These are phyloP conservation scores for Montipora cactus DNA, from an alignment of 64 coral and sea anemone species.

Conservation along the genomic window DNA sequence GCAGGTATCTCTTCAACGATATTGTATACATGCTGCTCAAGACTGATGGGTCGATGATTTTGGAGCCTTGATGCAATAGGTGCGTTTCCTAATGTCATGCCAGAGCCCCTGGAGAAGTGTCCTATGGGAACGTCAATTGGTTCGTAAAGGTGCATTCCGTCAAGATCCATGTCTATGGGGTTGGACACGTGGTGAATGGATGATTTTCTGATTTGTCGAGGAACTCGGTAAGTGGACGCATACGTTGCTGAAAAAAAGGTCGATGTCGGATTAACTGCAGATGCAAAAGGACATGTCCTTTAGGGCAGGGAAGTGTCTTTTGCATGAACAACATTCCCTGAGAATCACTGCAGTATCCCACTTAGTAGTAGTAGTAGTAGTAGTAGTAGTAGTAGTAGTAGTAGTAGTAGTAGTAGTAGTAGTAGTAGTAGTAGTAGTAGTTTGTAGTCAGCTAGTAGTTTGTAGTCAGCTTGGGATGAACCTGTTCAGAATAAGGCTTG, in stretches of 20 bases:
- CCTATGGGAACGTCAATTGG: neutral
- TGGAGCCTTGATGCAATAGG: neutral
- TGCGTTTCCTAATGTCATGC: too few species aligned
- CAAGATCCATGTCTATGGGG: neutral
- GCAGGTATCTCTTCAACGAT: slow-evolving; percentile 1
- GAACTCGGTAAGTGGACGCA: slow-evolving; percentile 16
- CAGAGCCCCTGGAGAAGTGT: neutral
- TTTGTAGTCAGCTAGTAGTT: too few species aligned
- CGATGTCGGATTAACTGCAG: neutral
- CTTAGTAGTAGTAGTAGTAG: too few species aligned
- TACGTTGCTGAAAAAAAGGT: neutral
- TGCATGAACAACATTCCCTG: too few species aligned
- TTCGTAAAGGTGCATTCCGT: neutral
- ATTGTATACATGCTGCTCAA: slow-evolving; percentile 31
- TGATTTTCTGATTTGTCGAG: neutral
- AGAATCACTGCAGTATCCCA: too few species aligned
- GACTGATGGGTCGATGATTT: neutral
- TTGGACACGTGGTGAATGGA: slow-evolving; percentile 20
- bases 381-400: too few species aligned
- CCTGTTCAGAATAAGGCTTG: too few species aligned
- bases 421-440: too few species aligned
- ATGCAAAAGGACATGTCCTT: too few species aligned
- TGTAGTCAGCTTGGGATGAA: too few species aligned
- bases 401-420: too few species aligned
- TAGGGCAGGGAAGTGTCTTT: too few species aligned